Conservation (phyloP, 2,888 invertebrate genomes). For the Alentia gelatinosa region DNA sequence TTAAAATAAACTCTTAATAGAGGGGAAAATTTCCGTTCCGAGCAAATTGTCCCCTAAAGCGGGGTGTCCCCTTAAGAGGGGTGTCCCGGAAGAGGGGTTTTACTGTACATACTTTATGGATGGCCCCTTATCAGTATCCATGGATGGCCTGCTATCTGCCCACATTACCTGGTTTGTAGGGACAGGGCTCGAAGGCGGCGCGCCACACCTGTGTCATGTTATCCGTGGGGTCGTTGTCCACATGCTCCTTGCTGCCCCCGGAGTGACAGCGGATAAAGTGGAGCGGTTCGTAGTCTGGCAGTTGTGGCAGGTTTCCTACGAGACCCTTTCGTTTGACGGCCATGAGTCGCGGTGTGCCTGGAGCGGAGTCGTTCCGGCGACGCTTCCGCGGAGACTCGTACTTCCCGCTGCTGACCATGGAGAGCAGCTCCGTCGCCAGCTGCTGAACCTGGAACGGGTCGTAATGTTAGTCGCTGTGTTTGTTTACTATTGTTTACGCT, state of each 20-base stretch:
- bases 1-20: too few species aligned
- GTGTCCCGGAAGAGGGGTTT: too few species aligned
- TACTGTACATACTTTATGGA: too few species aligned
- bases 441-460: neutral
- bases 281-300: constrained; percentile 74
- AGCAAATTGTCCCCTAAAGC: too few species aligned
- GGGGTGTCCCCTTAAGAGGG: too few species aligned
- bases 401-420: neutral
- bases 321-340: constrained; percentile 19
- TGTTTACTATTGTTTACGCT: too few species aligned
- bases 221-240: constrained; percentile 80
- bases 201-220: constrained; percentile 82
- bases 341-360: neutral
- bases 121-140: neutral
- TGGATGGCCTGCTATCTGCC: too few species aligned
- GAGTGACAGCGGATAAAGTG: constrained; percentile 82
- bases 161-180: constrained; percentile 65
- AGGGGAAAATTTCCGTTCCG: too few species aligned
- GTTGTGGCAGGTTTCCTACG: constrained; percentile 55
- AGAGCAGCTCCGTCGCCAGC: neutral
- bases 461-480: neutral
- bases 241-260: constrained; percentile 71
- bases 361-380: neutral
- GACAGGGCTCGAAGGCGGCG: constrained; percentile 81
- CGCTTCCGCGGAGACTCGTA: neutral